Evolutionary conservation across 2,113 vertebrate genomes (phyloP).

Genomic region (Ceratotherium simum): DNA sequence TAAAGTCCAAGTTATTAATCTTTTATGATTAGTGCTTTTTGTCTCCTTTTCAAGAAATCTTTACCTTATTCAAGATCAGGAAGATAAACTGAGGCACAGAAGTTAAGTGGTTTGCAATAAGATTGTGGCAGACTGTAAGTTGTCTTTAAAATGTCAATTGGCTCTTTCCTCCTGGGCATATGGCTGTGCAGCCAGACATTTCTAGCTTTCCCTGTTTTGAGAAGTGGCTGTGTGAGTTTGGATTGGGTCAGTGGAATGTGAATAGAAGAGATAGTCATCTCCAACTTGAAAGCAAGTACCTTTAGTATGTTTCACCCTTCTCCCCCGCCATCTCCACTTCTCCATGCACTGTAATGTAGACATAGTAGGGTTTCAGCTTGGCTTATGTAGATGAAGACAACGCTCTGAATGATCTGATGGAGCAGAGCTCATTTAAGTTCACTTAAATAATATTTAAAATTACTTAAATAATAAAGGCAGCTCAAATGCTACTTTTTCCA

Average conservation of each 20-base stretch:
- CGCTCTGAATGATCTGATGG: not conserved
- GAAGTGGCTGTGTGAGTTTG: not conserved
- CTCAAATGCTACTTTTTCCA: not conserved
- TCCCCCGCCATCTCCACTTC: not conserved
- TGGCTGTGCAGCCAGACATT: not conserved
- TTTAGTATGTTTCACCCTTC: slow-evolving; percentile 28
- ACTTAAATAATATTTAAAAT: slow-evolving; percentile 34
- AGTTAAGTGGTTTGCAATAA: not conserved
- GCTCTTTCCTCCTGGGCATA: not conserved
- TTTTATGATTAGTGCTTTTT: slow-evolving; percentile 28
- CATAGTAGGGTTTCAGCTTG: not conserved
- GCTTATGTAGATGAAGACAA: not conserved
- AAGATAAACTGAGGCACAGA: slow-evolving; percentile 31
- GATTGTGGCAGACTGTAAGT: not conserved
- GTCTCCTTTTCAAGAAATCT: slow-evolving; percentile 10
- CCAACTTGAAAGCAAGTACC: slow-evolving; percentile 36
- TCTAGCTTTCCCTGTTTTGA: not conserved
- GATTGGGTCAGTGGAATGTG: not conserved
- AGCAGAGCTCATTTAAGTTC: slow-evolving; percentile 3
- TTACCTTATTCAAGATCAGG: not conserved
- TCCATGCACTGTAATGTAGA: not conserved
- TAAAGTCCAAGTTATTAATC: not conserved
- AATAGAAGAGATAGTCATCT: slow-evolving; percentile 1
- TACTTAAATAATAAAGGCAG: slow-evolving; percentile 16
- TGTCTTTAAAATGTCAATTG: not conserved